phyloP scores from a whole-genome alignment of 2,888 invertebrate genomes.

The Euclidia mi region DNA sequence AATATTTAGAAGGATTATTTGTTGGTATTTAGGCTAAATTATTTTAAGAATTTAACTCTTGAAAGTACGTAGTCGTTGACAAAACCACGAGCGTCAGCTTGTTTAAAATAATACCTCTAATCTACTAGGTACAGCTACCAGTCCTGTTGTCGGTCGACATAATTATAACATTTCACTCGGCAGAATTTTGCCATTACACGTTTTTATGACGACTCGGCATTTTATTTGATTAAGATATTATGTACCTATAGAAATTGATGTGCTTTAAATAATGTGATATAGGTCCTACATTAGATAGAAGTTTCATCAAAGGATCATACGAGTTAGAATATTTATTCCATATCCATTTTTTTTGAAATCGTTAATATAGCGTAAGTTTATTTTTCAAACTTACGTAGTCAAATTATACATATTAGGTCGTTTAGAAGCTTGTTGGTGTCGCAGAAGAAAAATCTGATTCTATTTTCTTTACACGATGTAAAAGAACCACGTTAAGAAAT shows the following conservation, averaged over 20 bases:
- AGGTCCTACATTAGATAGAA: too few species aligned
- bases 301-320: too few species aligned
- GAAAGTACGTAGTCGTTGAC: constrained; percentile 31
- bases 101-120: constrained; percentile 65
- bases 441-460: too few species aligned
- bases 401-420: too few species aligned
- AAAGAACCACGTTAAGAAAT: too few species aligned
- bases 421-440: too few species aligned
- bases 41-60: constrained; percentile 33
- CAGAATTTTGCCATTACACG: constrained; percentile 32
- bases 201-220: constrained; percentile 17
- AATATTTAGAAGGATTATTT: constrained; percentile 23
- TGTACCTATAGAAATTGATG: not conserved
- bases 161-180: constrained; percentile 42
- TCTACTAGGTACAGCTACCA: constrained; percentile 59
- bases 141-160: constrained; percentile 49
- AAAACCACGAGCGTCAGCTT: constrained; percentile 48
- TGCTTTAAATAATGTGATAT: not conserved
- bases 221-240: not conserved
- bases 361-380: too few species aligned
- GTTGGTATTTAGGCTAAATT: constrained; percentile 16
- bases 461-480: too few species aligned
- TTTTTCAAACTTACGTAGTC: too few species aligned
- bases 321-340: too few species aligned
- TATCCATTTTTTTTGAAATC: too few species aligned